phyloP scores from a whole-genome alignment of 2,888 invertebrate genomes.

The Agonopterix alstromeriana region DNA sequence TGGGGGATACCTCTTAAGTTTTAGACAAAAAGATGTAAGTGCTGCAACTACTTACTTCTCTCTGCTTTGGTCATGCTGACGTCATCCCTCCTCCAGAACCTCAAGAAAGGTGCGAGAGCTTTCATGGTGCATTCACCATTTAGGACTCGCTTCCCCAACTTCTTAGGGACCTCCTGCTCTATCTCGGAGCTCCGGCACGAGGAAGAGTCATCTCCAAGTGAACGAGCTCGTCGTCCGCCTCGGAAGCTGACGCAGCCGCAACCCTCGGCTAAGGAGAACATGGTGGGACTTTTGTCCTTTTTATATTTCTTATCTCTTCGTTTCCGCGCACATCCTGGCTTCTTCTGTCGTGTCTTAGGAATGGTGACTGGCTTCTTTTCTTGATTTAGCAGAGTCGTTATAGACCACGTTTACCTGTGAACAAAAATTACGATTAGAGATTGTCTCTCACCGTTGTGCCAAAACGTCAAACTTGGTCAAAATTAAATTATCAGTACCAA shows the following conservation, averaged over 20 bases:
- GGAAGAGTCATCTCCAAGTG: conserved; percentile 63
- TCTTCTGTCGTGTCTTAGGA: conserved; percentile 59
- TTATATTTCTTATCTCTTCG: conserved; percentile 66
- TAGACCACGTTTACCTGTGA: conserved; percentile 4
- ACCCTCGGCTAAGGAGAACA: conserved; percentile 69
- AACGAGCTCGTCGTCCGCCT: conserved; percentile 50
- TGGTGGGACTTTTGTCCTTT: conserved; percentile 65
- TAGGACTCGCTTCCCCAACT: conserved; percentile 46
- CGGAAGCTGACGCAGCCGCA: conserved; percentile 69
- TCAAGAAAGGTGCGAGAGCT: conserved; percentile 79
- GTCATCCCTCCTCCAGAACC: conserved; percentile 82
- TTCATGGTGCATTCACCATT: conserved; percentile 70
- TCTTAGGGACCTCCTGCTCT: conserved; percentile 66
- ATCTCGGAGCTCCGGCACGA: conserved; percentile 70
- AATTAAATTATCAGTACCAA: too few relatives aligned
- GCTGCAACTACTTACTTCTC: conserved; percentile 77
- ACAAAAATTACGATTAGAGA: conserved; percentile 18
- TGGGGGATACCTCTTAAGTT: too few relatives aligned
- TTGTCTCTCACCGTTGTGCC: too few relatives aligned
- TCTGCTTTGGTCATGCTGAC: conserved; percentile 87
- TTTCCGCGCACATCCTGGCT: conserved; percentile 65
- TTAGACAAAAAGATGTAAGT: too few relatives aligned
- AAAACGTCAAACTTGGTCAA: too few relatives aligned
- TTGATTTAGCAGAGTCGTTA: too few relatives aligned
- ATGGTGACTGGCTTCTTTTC: conserved; percentile 33